phyloP scores from a whole-genome alignment of 1,140 invertebrate genomes.

The Frieseomelitta varia region DNA sequence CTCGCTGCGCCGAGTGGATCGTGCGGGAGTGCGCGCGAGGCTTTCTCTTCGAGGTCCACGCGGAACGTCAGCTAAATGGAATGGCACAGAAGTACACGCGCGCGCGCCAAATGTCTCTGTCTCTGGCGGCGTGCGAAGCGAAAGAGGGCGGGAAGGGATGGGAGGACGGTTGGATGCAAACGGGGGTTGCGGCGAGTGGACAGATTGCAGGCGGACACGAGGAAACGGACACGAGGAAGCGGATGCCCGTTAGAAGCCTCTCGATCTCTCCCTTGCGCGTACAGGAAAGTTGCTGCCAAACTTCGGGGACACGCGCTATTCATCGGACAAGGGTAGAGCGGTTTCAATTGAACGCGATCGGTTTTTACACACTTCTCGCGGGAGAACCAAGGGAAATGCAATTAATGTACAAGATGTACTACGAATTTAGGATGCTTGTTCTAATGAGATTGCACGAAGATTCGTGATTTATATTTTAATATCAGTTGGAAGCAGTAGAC shows the following conservation, averaged over 20 bases:
- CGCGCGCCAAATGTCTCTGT: conserved; percentile 64
- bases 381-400: too few species aligned
- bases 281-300: not conserved
- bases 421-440: too few species aligned
- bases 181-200: conserved; percentile 25
- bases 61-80: conserved; percentile 50
- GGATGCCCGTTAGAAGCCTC: conserved; percentile 21
- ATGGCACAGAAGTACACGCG: conserved; percentile 35
- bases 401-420: too few species aligned
- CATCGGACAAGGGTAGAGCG: too few species aligned
- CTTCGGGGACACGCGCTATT: not conserved
- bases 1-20: not conserved
- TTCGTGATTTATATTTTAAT: too few species aligned
- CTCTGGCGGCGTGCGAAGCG: conserved; percentile 23
- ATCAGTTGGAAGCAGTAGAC: too few species aligned
- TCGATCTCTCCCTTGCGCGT: not conserved
- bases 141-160: not conserved
- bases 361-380: too few species aligned
- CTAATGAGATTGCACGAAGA: too few species aligned
- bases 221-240: conserved; percentile 10
- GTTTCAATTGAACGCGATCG: too few species aligned
- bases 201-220: conserved; percentile 59
- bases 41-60: conserved; percentile 8
- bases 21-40: too few species aligned
- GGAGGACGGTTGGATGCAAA: not conserved